These are phyloP conservation scores for Oreohelix idahoensis DNA, from an alignment of 1,140 invertebrate species.

Conservation along the genomic window DNA sequence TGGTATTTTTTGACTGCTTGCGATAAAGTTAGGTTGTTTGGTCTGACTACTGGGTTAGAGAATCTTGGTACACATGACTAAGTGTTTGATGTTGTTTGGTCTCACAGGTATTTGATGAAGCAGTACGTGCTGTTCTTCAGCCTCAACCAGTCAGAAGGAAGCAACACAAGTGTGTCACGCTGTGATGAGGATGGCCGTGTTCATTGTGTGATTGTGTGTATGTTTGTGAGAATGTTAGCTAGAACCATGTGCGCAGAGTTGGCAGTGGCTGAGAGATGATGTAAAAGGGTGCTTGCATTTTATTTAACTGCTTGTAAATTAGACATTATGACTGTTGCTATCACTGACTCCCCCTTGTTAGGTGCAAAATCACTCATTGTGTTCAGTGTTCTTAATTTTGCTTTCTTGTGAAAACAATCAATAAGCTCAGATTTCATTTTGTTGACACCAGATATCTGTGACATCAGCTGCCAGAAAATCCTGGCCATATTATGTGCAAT, in stretches of 20 bases:
- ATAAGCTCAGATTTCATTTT: background rate
- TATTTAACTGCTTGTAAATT: slow-evolving; percentile 10
- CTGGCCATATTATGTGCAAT: background rate
- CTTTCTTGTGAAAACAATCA: background rate
- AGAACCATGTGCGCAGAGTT: background rate
- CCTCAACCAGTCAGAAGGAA: slow-evolving; percentile 75
- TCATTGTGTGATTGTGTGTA: no score
- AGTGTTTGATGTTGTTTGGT: background rate
- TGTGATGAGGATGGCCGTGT: slow-evolving; percentile 49
- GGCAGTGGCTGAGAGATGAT: background rate
- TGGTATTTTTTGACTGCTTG: no score
- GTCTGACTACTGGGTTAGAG: no score
- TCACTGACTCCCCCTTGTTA: background rate
- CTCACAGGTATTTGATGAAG: slow-evolving; percentile 93
- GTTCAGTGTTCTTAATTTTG: background rate
- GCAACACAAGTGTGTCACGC: slow-evolving; percentile 57
- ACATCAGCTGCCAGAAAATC: background rate
- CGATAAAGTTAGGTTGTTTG: no score
- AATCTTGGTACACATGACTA: no score
- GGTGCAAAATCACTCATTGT: background rate
- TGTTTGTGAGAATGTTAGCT: background rate
- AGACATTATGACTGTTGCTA: background rate
- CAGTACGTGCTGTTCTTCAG: slow-evolving; percentile 92
- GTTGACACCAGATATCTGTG: background rate
- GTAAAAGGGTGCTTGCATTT: background rate